Base-by-base conservation (phyloP, 1,140 invertebrate species). In the Sycobia sp. region DNA sequence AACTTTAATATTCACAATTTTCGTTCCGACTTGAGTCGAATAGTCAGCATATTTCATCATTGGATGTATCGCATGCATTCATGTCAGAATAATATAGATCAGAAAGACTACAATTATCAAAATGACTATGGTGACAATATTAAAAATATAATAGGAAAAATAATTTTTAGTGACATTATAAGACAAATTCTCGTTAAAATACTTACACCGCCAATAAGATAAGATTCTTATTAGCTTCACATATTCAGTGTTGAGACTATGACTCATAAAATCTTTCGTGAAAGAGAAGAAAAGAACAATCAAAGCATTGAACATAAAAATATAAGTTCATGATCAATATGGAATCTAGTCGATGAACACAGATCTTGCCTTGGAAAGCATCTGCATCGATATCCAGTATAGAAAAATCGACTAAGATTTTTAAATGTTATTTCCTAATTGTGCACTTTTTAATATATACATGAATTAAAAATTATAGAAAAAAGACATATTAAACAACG, bases 51-150 rank as follows among this genome's bases (percentile, higher is more conserved):
- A 53, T 64, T 50, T 58, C 54, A 64, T 58, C 39, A 49, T 18
- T 65, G 55, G 55, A 58, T 58, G 27, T 58, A 53, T 51, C 47
- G 47, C 38, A 44, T 41, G 34, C 27, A n/a, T 25, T 49, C 25
- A 32, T 39, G 14, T 3, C 11, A 41, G 10, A n/a, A 36, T 11
- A 22, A 55, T 32, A 1, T 27, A 2, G 34, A 57, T n/a, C 3
- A 16, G 4, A 25, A 63, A 27, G 18, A 51, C 14, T 16, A 25
- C 8, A 13, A 50, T 36, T 16, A 32, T 13, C 23, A 50, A 27
- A 57, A 50, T 43, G 53, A 63, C 27, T 51, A 34, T 39, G 16
- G 54, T 44, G 61, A 63, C 61, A 63, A 63, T 63, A 57, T 50
- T 43, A 57, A 56, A 11, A 36, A 32, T 50, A 50, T 49, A 43